Base-by-base conservation (phyloP, 2,113 vertebrate species). In the Carlito syrichta region DNA sequence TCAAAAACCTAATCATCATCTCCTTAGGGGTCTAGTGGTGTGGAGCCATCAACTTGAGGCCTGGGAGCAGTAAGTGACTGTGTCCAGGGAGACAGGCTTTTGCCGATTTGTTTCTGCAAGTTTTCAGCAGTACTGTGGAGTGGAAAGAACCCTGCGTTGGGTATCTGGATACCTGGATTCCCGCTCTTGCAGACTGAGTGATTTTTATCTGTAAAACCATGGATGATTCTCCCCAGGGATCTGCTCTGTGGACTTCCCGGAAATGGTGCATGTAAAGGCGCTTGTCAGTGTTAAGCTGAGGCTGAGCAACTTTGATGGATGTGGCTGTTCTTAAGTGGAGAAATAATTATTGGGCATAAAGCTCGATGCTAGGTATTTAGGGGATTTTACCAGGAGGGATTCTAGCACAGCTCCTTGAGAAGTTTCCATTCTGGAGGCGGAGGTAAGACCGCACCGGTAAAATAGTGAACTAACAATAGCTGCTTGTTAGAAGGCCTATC, bases 401-500 rank as follows among this genome's bases (percentile, higher is more conserved):
- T 78, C 25, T 16, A 43, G 88, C 22, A 68, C 8, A 38, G 43
- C 8, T 35, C 32, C 69, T 63, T 40, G 43, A 62, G 35, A 40
- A 48, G 48, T 56, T 84, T 62, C 32, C 10, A 17, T 1, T 77
- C 23, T 40, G 32, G 27, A 73, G 62, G 66, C 81, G 68, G 54
- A 68, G 40, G 60, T 85, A 82, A 73, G 82, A 60, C n/a, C 16
- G 50, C 6, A 62, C 77, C 82, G 91, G 96, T 88, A 81, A 84
- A 95, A 71, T 40, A 76, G 69, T 48, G 5, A 83, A 54, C n/a
- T 63, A 84, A 66, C 95, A 96, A 63, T 82, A 82, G 68, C 71
- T 88, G 82, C 94, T 91, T 89, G 73, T 96, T 89, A 91, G 85
- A 78, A 91, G 93, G 86, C 27, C 30, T 86, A 58, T 96, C 96